Conservation (phyloP, 2,888 invertebrate genomes). For the Andrena trimmerana region DNA sequence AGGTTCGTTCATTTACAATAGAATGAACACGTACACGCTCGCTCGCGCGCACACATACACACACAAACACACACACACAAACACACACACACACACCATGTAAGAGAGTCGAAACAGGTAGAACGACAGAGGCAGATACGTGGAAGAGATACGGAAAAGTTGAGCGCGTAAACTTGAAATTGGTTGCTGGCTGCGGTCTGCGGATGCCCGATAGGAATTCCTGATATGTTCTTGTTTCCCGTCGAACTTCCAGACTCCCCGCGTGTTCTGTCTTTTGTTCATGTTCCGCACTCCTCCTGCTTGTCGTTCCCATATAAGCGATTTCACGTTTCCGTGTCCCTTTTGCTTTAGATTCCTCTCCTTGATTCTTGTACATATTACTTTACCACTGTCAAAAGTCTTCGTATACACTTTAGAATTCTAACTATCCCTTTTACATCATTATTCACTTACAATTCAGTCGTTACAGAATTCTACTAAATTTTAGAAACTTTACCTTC, state of each 20-base stretch:
- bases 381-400: not conserved
- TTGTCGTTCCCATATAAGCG: constrained; percentile 30
- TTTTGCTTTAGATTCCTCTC: constrained; percentile 3
- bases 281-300: not conserved
- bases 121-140: constrained; percentile 59
- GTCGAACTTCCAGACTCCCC: constrained; percentile 61
- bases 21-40: not conserved
- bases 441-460: too few relatives aligned
- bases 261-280: constrained; percentile 46
- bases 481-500: too few relatives aligned
- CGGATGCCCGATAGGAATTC: constrained; percentile 65
- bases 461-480: too few relatives aligned
- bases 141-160: constrained; percentile 67
- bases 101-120: constrained; percentile 39
- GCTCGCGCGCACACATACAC: not conserved
- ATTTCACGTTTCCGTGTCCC: constrained; percentile 25
- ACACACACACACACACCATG: not conserved
- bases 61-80: not conserved
- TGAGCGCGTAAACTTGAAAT: constrained; percentile 77
- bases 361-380: not conserved
- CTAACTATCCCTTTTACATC: not conserved
- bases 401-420: not conserved
- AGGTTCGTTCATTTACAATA: not conserved
- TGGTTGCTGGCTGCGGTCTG: constrained; percentile 70
- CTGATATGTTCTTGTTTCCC: constrained; percentile 67